Conservation (phyloP, 37 sponge, comb jelly and placozoan genomes). For the Oscarella lobularis region DNA sequence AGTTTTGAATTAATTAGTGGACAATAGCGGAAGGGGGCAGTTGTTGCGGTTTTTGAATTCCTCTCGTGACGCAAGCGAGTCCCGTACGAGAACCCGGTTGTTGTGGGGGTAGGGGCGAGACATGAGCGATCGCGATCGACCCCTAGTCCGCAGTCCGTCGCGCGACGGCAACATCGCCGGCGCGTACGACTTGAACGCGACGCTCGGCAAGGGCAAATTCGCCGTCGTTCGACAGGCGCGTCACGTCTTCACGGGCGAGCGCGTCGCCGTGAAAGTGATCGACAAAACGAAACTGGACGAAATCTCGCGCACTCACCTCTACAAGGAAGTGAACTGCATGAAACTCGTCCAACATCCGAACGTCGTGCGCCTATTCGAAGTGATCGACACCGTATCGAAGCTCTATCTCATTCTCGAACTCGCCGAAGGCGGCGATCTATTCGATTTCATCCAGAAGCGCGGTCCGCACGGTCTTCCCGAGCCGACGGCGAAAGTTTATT, state of each 20-base stretch:
- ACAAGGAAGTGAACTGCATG: constrained; percentile 95
- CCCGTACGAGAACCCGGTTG: too few relatives aligned
- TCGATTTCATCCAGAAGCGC: constrained; percentile 78
- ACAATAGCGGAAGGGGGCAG: too few relatives aligned
- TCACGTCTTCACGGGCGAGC: constrained; percentile 81
- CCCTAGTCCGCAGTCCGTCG: not conserved
- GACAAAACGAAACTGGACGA: constrained; percentile 95
- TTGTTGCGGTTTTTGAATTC: too few relatives aligned
- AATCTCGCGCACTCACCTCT: constrained; percentile 64
- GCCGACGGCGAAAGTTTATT: constrained; percentile 44
- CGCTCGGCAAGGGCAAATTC: constrained; percentile 87
- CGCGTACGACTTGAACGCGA: constrained; percentile 39
- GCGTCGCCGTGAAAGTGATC: constrained; percentile 96
- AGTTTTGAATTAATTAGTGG: too few relatives aligned
- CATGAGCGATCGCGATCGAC: too few relatives aligned
- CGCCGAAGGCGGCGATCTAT: constrained; percentile 88
- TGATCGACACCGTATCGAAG: constrained; percentile 87
- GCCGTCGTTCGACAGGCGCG: constrained; percentile 87
- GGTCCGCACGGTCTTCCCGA: constrained; percentile 64
- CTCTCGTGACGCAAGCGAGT: too few relatives aligned
- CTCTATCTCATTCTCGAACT: constrained; percentile 91
- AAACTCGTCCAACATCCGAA: constrained; percentile 88
- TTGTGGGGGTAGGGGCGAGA: too few relatives aligned
- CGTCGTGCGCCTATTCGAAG: constrained; percentile 88
- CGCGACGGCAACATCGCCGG: constrained; percentile 10